These are phyloP conservation scores for Xestia sexstrigata DNA, from an alignment of 2,888 invertebrate genomes.

Conservation along the genomic window DNA sequence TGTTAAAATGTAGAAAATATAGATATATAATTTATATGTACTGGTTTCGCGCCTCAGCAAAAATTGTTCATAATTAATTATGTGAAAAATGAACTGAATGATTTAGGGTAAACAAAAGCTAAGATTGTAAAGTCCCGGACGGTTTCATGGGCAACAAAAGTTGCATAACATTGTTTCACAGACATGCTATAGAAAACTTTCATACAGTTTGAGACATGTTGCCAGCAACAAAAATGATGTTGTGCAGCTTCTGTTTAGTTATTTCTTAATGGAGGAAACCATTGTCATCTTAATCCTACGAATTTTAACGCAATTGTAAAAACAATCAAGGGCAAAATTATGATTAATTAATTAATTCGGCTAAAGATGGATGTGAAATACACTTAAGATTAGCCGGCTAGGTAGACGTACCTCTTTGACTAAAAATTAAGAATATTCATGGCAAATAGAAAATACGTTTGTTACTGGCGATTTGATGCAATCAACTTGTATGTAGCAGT, in stretches of 20 bases:
- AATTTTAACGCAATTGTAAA: conserved; percentile 11
- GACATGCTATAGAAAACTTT: not conserved
- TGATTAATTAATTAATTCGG: not conserved
- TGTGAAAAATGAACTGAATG: not conserved
- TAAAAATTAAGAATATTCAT: not conserved
- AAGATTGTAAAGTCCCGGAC: not conserved
- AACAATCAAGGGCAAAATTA: conserved; percentile 20
- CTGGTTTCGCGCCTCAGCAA: not conserved
- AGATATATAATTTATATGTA: too few relatives aligned
- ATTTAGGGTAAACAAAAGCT: not conserved
- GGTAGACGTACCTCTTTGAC: not conserved
- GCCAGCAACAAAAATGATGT: conserved; percentile 1
- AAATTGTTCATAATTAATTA: not conserved
- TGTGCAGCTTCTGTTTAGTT: conserved; percentile 20
- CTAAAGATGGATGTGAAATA: not conserved
- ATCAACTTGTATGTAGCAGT: not conserved
- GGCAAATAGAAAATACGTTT: not conserved
- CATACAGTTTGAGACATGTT: not conserved
- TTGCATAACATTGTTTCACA: conserved; percentile 14
- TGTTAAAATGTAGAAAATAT: not conserved
- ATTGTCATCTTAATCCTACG: conserved; percentile 5
- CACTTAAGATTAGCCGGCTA: not conserved
- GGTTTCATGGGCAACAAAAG: conserved; percentile 27
- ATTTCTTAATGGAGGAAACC: not conserved
- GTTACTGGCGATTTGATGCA: not conserved